phyloP scores from a whole-genome alignment of 2,113 vertebrate species.

The Hirundichthys speculiger region DNA sequence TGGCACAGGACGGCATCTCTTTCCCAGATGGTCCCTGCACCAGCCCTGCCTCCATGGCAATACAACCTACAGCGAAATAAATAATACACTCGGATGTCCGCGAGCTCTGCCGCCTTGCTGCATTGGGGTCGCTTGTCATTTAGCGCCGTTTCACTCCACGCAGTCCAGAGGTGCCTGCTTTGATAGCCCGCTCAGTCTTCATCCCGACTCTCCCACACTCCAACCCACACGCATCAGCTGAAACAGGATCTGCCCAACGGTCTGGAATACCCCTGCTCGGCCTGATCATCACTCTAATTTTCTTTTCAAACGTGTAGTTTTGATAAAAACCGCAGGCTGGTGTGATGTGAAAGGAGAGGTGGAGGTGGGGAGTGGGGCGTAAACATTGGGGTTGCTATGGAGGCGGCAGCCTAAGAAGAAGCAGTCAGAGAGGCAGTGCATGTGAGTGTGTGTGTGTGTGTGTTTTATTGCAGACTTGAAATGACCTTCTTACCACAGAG shows the following conservation, averaged over 20 bases:
- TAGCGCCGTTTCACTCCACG: constrained; percentile 10
- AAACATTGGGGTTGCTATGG: constrained; percentile 68
- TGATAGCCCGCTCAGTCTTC: constrained; percentile 34
- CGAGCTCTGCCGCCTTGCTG: not conserved
- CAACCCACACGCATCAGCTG: constrained; percentile 42
- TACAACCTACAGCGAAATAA: not conserved
- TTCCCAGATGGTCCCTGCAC: not conserved
- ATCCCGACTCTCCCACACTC: constrained; percentile 41
- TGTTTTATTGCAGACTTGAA: constrained; percentile 60
- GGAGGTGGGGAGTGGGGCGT: constrained; percentile 28
- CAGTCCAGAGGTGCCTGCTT: constrained; percentile 23
- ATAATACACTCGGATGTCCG: constrained; percentile 3
- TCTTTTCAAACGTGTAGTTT: constrained; percentile 68
- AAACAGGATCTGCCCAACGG: constrained; percentile 65
- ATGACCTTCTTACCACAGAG: constrained; percentile 73
- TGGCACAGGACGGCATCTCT: constrained; percentile 3
- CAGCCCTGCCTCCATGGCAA: not conserved
- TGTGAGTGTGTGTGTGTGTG: constrained; percentile 38
- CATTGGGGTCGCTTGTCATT: constrained; percentile 19
- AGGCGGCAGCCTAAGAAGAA: constrained; percentile 38
- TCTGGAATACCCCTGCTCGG: constrained; percentile 64
- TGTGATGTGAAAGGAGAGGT: constrained; percentile 51
- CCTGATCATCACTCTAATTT: constrained; percentile 63
- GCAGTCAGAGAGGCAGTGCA: constrained; percentile 26
- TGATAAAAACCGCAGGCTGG: constrained; percentile 71